Evolutionary conservation across 2,113 vertebrate species (phyloP).

Genomic region (Sula dactylatra): DNA sequence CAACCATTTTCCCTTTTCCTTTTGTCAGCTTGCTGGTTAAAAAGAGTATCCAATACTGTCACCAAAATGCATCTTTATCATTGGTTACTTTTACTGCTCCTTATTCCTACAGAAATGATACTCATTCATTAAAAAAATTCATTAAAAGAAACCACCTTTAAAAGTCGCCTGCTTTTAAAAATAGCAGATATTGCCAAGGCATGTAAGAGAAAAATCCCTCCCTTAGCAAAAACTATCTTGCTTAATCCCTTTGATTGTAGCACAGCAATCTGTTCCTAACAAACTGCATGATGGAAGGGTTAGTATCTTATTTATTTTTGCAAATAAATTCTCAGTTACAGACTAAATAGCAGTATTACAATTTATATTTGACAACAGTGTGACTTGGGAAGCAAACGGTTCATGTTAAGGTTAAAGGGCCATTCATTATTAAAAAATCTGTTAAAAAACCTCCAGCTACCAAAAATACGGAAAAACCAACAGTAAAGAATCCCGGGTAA

Average conservation of each 20-base stretch:
- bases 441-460: not conserved
- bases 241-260: not conserved
- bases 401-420: not conserved
- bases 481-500: not conserved
- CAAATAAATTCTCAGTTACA: not conserved
- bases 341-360: not conserved
- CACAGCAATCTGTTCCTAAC: not conserved
- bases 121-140: not conserved
- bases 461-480: not conserved
- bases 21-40: not conserved
- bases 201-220: not conserved
- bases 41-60: not conserved
- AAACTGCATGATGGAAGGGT: not conserved
- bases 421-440: not conserved
- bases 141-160: not conserved
- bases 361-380: not conserved
- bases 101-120: not conserved
- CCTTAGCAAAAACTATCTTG: not conserved
- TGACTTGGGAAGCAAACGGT: not conserved
- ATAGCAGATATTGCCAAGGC: not conserved
- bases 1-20: not conserved
- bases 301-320: not conserved
- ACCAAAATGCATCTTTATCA: not conserved
- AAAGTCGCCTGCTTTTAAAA: not conserved
- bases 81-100: not conserved